These are phyloP conservation scores for Diarsia dahlii DNA, from an alignment of 2,888 invertebrate genomes.

Conservation along the genomic window DNA sequence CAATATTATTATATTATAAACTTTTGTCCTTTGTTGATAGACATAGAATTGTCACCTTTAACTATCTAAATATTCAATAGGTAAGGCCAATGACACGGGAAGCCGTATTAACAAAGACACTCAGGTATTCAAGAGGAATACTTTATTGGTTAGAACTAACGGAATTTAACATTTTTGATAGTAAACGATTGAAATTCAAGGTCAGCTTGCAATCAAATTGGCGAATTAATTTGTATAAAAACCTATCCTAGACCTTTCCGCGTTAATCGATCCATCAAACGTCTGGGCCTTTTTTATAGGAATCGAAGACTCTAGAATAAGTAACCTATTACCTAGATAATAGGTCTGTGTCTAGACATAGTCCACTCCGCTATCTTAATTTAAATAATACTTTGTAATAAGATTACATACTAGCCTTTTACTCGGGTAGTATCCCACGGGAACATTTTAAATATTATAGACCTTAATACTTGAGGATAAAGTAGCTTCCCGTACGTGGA, in stretches of 20 bases:
- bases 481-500: too few species aligned
- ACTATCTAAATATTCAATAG: conserved; percentile 8
- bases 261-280: background rate
- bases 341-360: background rate
- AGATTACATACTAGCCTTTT: background rate
- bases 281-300: background rate
- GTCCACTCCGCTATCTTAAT: background rate
- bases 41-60: background rate
- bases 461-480: too few species aligned
- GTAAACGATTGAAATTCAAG: conserved; percentile 28
- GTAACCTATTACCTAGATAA: background rate
- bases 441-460: too few species aligned
- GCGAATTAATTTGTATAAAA: conserved; percentile 20
- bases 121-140: conserved; percentile 23
- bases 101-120: conserved; percentile 2
- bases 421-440: too few species aligned
- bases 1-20: background rate
- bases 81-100: conserved; percentile 24
- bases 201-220: conserved; percentile 13
- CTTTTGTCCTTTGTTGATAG: background rate
- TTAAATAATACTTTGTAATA: background rate
- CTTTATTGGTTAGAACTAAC: conserved; percentile 26
- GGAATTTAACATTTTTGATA: conserved; percentile 20
- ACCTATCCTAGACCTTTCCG: background rate
- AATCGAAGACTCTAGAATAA: background rate